Percentiles rank a stretch among this genome's conserved stretches.
Evolutionary conservation across 2,888 invertebrate species (phyloP).

Genomic region (Timema podura): DNA sequence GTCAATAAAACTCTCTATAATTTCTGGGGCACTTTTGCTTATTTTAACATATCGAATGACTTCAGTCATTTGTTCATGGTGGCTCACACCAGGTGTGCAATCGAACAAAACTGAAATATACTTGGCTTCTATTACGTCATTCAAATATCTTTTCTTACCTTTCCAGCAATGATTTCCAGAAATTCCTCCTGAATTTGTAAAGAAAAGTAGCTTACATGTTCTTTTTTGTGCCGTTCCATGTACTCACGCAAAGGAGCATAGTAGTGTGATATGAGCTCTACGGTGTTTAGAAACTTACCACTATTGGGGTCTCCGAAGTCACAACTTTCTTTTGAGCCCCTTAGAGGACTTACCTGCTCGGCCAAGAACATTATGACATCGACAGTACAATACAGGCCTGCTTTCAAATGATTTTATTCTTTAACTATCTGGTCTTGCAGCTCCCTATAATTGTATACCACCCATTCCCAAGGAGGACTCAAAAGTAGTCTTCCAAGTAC

Average conservation of each 20-base stretch:
- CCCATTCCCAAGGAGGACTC: slow-evolving; percentile 3
- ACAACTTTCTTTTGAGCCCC: slow-evolving; percentile 2
- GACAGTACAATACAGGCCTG: neutral
- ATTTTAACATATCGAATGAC: slow-evolving; percentile 2
- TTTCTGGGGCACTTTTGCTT: neutral
- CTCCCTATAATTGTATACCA: neutral
- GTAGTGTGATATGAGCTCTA: slow-evolving; percentile 1
- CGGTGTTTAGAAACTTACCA: slow-evolving; percentile 4
- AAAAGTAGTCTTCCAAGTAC: neutral
- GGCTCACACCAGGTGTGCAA: neutral
- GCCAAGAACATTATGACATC: slow-evolving; percentile 7
- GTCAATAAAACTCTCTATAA: neutral
- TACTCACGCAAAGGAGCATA: neutral
- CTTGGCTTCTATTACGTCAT: slow-evolving; percentile 4
- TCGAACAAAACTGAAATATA: neutral
- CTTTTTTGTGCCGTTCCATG: slow-evolving; percentile 4
- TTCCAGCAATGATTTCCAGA: neutral
- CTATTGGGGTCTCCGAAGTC: slow-evolving; percentile 9
- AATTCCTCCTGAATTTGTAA: slow-evolving; percentile 5
- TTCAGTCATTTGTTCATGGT: slow-evolving; percentile 8
- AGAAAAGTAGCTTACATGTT: slow-evolving; percentile 4
- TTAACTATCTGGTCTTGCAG: neutral
- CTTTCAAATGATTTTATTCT: slow-evolving; percentile 6
- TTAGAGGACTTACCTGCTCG: neutral
- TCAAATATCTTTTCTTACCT: slow-evolving; percentile 4